Evolutionary conservation across 2,797 vertebrate genomes (phyloP).

Genomic region (Mormyrops boulengeri): DNA sequence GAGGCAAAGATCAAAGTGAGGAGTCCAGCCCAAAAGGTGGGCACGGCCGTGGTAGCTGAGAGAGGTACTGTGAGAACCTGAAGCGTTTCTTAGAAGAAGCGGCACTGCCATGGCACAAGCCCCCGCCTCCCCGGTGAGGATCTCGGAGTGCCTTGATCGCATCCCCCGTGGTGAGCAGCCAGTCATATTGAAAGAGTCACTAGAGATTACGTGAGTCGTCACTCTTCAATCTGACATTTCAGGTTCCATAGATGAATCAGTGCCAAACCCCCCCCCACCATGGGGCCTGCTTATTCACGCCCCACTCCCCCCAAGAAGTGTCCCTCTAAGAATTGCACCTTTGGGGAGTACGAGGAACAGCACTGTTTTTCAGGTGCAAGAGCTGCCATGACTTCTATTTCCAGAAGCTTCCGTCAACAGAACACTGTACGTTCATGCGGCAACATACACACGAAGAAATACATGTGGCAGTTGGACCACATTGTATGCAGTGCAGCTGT

Average conservation of each 20-base stretch:
- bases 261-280: constrained; percentile 24
- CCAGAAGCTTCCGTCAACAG: background rate
- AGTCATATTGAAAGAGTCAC: constrained; percentile 50
- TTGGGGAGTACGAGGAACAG: constrained; percentile 48
- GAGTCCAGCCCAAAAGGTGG: background rate
- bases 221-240: constrained; percentile 32
- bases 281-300: constrained; percentile 14
- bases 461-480: constrained; percentile 50
- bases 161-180: background rate
- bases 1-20: constrained; percentile 2
- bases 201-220: constrained; percentile 53
- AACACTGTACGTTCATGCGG: background rate
- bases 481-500: constrained; percentile 40
- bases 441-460: background rate
- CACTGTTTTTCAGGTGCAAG: constrained; percentile 1
- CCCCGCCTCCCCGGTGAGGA: background rate
- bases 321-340: constrained; percentile 56
- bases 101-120: constrained; percentile 1
- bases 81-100: constrained; percentile 48
- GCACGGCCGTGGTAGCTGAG: background rate
- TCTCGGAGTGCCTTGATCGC: background rate
- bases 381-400: background rate
- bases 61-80: constrained; percentile 39
- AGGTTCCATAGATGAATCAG: constrained; percentile 48
- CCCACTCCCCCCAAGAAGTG: constrained; percentile 37